Percentiles rank a stretch among this genome's conserved stretches.
Conservation (phyloP, 2,113 vertebrate species). For the Marmota flaviventris region DNA sequence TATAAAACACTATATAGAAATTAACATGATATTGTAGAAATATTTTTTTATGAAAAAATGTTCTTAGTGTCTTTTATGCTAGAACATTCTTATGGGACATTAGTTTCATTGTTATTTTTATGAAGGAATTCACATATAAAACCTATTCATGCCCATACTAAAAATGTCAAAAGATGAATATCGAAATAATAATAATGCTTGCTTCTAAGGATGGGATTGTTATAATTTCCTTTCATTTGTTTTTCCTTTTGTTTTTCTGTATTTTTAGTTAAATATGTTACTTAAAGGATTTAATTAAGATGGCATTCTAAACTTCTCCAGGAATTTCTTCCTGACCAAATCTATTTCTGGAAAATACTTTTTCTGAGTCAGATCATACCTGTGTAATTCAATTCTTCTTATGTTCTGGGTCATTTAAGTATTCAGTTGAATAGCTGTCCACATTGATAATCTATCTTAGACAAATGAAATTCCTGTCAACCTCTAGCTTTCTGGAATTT, state of each 20-base stretch:
- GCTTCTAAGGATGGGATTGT: neutral
- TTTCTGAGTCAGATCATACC: neutral
- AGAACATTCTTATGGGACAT: neutral
- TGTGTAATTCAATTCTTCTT: slow-evolving; percentile 2
- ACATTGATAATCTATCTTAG: slow-evolving; percentile 48
- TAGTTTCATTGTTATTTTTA: slow-evolving; percentile 28
- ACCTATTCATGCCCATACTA: neutral
- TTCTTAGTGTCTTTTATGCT: neutral
- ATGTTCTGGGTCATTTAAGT: neutral
- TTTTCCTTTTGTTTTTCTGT: neutral
- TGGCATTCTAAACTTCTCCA: slow-evolving; percentile 10
- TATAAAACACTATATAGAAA: neutral
- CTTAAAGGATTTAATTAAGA: slow-evolving; percentile 4
- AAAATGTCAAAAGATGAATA: neutral
- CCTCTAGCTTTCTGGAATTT: slow-evolving; percentile 67
- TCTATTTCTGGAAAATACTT: neutral
- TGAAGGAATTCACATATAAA: slow-evolving; percentile 3
- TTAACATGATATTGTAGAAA: slow-evolving; percentile 32
- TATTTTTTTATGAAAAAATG: neutral
- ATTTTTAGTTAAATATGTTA: slow-evolving; percentile 42
- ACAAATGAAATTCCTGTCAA: slow-evolving; percentile 59
- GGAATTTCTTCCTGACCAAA: neutral
- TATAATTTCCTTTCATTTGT: neutral
- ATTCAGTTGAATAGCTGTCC: slow-evolving; percentile 61
- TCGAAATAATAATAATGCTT: slow-evolving; percentile 28